phyloP scores from a whole-genome alignment of 2,888 invertebrate species.

The Geotrupes spiniger region DNA sequence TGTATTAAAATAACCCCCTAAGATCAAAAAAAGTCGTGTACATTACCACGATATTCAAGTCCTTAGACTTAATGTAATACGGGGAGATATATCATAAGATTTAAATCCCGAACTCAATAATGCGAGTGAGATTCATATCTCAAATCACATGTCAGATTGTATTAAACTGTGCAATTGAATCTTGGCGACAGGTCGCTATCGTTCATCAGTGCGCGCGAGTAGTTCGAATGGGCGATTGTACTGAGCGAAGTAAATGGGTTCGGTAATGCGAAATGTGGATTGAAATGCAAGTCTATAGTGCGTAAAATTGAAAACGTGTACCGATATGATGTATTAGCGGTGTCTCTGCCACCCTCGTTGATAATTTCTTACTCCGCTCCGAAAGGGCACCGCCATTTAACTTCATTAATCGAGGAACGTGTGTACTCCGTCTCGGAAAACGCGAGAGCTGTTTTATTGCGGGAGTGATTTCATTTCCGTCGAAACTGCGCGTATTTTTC shows the following conservation, averaged over 20 bases:
- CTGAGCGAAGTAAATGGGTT: conserved; percentile 33
- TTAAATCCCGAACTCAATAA: conserved; percentile 23
- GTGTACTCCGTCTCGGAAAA: no score
- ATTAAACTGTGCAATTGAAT: conserved; percentile 35
- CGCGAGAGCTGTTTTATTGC: no score
- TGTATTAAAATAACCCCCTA: no score
- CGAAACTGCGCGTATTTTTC: no score
- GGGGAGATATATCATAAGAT: conserved; percentile 27
- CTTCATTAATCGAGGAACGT: neutral
- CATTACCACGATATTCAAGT: neutral
- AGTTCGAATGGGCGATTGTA: conserved; percentile 30
- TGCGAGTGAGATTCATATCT: conserved; percentile 34
- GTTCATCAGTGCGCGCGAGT: conserved; percentile 29
- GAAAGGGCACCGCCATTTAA: conserved; percentile 3
- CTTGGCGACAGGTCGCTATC: conserved; percentile 23
- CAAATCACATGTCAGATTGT: conserved; percentile 35
- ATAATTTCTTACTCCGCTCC: neutral
- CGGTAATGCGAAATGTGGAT: conserved; percentile 37
- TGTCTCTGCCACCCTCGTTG: conserved; percentile 11
- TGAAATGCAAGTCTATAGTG: conserved; percentile 39
- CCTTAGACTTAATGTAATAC: conserved; percentile 22
- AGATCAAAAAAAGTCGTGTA: no score
- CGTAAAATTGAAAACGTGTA: conserved; percentile 45
- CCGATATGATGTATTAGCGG: conserved; percentile 39
- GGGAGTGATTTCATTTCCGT: no score